Base-by-base conservation (phyloP, 1,140 invertebrate species). In the Chymomyza costata region DNA sequence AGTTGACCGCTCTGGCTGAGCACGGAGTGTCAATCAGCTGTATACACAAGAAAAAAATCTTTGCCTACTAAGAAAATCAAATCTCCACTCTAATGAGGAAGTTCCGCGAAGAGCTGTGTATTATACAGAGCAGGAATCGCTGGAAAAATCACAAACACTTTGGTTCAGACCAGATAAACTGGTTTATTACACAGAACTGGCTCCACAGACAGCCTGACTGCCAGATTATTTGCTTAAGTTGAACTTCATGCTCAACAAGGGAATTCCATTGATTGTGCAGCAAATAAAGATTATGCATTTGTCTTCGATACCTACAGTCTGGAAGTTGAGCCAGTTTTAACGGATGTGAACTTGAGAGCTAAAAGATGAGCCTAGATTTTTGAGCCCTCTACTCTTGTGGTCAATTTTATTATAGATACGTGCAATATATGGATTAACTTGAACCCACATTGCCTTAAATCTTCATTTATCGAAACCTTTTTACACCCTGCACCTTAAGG, bases 61-160 rank as follows among this genome's bases (percentile, higher is more conserved):
- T 46, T 34, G 45, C 49, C 43, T 51, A 57, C 50, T 40, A 44
- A 19, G 37, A 51, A 61, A 76, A 74, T 69, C 65, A 65, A 69
- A 76, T 45, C 45, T 31, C 44, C 39, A 25, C 49, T 74, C 55
- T 65, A 76, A 76, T 65, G 50, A 78, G 70, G 70, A 74, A 65
- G 56, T 52, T 28, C 21, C 19, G 14, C 35, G 18, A n/a, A 32
- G 30, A 47, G 31, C 31, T 15, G 10, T 21, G 10, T 3, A n/a
- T 30, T 19, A 10, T 25, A 11, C 19, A 31, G 21, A 32, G n/a
- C n/a, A n/a, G n/a, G n/a, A n/a, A n/a, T n/a, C n/a, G 34, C 48
- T 52, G 70, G 48, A 62, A 55, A 74, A 69, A 58, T 74, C 65
- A 51, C 37, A 56, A 34, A 11, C 17, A 31, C 16, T 54, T 64